A percentile compares a stretch with the other conserved stretches of the same genome.
Conservation (phyloP, 2,797 vertebrate species). For the Lacerta agilis region DNA sequence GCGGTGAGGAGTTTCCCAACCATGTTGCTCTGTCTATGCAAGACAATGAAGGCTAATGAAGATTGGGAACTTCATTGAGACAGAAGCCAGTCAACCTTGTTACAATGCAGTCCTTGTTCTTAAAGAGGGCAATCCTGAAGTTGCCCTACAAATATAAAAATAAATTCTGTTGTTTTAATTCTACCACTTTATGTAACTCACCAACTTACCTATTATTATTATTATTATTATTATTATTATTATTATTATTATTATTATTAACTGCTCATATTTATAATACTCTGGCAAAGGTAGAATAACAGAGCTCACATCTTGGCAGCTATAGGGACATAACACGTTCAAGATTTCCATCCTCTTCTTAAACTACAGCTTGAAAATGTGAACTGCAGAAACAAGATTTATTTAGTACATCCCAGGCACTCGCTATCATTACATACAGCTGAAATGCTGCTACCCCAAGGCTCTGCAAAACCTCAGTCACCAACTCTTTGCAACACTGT, state of each 20-base stretch:
- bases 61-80: neutral
- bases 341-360: conserved; percentile 53
- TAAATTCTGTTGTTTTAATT: conserved; percentile 52
- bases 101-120: conserved; percentile 14
- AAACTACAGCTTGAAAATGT: conserved; percentile 58
- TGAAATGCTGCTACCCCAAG: conserved; percentile 67
- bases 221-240: no score
- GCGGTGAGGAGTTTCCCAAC: no score
- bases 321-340: conserved; percentile 37
- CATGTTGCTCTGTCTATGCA: neutral
- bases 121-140: neutral
- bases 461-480: conserved; percentile 72
- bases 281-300: no score
- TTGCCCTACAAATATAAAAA: neutral
- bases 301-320: neutral
- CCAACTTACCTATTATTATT: no score
- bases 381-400: conserved; percentile 64
- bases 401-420: conserved; percentile 65
- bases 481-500: conserved; percentile 67
- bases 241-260: no score
- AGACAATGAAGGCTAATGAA: neutral
- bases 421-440: conserved; percentile 69
- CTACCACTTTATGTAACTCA: conserved; percentile 25
- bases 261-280: no score
- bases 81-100: conserved; percentile 36